These are phyloP conservation scores for Marmota flaviventris DNA, from an alignment of 2,113 vertebrate genomes.

Conservation along the genomic window DNA sequence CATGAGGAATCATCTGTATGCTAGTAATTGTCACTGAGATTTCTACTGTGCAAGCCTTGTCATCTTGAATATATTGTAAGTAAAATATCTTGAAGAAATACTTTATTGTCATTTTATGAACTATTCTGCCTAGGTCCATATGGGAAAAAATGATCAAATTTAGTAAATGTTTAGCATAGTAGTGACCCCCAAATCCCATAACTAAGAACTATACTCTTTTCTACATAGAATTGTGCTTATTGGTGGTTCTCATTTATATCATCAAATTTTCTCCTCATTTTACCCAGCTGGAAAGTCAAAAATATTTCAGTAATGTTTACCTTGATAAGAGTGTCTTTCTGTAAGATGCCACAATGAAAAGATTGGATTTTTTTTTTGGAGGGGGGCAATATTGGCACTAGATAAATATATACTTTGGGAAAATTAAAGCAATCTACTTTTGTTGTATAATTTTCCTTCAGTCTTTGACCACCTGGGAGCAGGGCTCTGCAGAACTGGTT, in stretches of 20 bases:
- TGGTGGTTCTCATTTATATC: neutral
- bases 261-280: slow-evolving; percentile 40
- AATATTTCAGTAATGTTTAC: neutral
- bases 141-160: slow-evolving; percentile 29
- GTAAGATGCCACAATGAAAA: neutral
- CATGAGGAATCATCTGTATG: slow-evolving; percentile 36
- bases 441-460: neutral
- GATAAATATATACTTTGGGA: neutral
- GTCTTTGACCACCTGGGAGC: neutral
- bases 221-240: neutral
- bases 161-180: slow-evolving; percentile 3
- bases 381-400: neutral
- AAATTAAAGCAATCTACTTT: neutral
- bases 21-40: slow-evolving; percentile 41
- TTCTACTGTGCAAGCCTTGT: slow-evolving; percentile 10
- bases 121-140: neutral
- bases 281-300: neutral
- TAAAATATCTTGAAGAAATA: slow-evolving; percentile 62
- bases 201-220: neutral
- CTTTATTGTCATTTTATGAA: slow-evolving; percentile 57
- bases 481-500: neutral
- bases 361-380: neutral
- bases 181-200: neutral
- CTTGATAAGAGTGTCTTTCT: neutral
- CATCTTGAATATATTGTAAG: slow-evolving; percentile 47